Base-by-base conservation (phyloP, 2,888 invertebrate genomes). In the Eupeodes latifasciatus region DNA sequence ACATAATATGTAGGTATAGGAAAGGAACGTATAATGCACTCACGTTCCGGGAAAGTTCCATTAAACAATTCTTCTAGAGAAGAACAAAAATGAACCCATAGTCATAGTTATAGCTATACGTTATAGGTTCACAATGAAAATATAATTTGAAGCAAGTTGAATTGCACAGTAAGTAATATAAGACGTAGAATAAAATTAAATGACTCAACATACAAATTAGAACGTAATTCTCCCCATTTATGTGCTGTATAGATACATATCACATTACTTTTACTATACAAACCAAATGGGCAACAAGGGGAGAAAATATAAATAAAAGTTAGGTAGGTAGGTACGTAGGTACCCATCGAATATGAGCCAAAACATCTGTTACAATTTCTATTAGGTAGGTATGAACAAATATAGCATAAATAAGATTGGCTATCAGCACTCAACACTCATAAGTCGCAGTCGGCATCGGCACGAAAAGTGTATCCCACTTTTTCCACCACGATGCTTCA, bases 131-230 rank as follows among this genome's bases (percentile, higher is more conserved):
- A n/a, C 10, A 16, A 40, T 40, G 40, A 61, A 36, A 61, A 59
- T 5, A 16, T 27, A 44, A 2, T 12, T 5, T 12, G 19, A 57
- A 27, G 40, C 40, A 27, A 27, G 27, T 40, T 1, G 40, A 40
- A 5, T n/a, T n/a, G 53, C 57, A 57, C 5, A 55, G 55, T 19
- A 55, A 55, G 55, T 55, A 55, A 59, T 14, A 14, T 16, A 19
- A 47, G 47, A 47, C 64, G 64, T 19, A 49, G 49, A 5, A 12
- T 44, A 44, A 19, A 27, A 14, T 49, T 11, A n/a, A 72, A 47
- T 59, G 72, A 72, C 59, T 72, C 72, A 59, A 59, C n/a, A 49
- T 59, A 47, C 47, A 72, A 57, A 71, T 57, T 71, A 44, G 19
- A 55, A 57, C 55, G 55, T 27, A 71, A 57, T 44, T 27, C 5